Conservation (phyloP, 1,140 invertebrate species). For the Asbolus verrucosus region DNA sequence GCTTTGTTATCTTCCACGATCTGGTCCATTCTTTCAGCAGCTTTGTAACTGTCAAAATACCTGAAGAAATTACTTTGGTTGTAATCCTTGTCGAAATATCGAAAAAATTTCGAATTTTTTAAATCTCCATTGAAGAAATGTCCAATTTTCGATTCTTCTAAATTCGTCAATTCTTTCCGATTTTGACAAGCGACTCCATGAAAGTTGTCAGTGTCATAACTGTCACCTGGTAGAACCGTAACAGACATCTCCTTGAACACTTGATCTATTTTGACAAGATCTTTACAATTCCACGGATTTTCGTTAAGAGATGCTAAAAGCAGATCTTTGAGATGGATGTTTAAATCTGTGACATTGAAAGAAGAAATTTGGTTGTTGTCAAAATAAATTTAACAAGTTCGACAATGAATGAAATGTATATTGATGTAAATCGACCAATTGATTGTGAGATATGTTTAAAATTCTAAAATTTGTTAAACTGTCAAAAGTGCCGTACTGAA, state of each 20-base stretch:
- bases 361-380: slow-evolving; percentile 3
- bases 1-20: too few relatives aligned
- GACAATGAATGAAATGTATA: slow-evolving; percentile 3
- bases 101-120: too few relatives aligned
- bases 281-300: slow-evolving; percentile 25
- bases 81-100: too few relatives aligned
- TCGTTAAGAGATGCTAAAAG: background rate
- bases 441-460: slow-evolving; percentile 13
- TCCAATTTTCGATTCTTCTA: too few relatives aligned
- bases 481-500: slow-evolving; percentile 19
- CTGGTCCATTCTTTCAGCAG: too few relatives aligned
- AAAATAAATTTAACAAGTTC: background rate
- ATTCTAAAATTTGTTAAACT: background rate
- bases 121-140: too few relatives aligned
- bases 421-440: slow-evolving; percentile 3
- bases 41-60: too few relatives aligned
- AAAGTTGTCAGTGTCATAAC: background rate
- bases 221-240: background rate
- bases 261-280: background rate
- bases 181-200: slow-evolving; percentile 27
- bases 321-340: background rate
- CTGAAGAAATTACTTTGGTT: too few relatives aligned
- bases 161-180: too few relatives aligned
- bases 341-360: slow-evolving; percentile 3
- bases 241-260: background rate